phyloP scores from a whole-genome alignment of 2,888 invertebrate genomes.

The Byasa hedistus region DNA sequence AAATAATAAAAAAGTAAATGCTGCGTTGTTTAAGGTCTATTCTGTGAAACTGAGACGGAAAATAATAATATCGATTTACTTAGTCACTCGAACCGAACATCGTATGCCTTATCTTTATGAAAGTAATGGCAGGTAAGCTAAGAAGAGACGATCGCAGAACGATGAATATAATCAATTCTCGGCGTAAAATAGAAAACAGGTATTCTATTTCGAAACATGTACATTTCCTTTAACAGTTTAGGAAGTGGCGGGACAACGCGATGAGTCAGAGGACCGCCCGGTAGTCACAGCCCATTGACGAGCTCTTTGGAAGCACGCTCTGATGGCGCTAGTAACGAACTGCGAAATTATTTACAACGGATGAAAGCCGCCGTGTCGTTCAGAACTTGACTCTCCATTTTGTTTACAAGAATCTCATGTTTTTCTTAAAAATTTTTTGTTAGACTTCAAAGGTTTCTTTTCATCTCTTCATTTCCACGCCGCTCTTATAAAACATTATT shows the following conservation, averaged over 20 bases:
- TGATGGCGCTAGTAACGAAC: slow-evolving; percentile 48
- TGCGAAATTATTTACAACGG: slow-evolving; percentile 50
- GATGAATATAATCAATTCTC: too few species aligned
- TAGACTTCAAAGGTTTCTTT: slow-evolving; percentile 27
- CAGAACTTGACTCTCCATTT: slow-evolving; percentile 36
- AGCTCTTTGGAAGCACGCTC: slow-evolving; percentile 43
- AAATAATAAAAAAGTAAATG: too few species aligned
- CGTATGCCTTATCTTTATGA: too few species aligned
- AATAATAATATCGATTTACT: too few species aligned
- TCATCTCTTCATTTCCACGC: slow-evolving; percentile 16
- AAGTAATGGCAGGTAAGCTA: too few species aligned
- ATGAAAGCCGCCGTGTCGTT: slow-evolving; percentile 37
- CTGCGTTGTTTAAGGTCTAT: too few species aligned
- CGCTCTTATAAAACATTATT: not conserved
- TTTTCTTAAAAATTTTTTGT: slow-evolving; percentile 33
- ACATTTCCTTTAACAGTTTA: not conserved
- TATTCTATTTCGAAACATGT: not conserved
- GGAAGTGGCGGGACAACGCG: not conserved
- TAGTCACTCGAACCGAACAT: too few species aligned
- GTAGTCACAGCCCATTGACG: slow-evolving; percentile 45
- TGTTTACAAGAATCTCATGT: slow-evolving; percentile 40
- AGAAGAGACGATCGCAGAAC: too few species aligned
- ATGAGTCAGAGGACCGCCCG: slow-evolving; percentile 20
- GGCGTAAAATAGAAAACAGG: too few species aligned
- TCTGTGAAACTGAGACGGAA: too few species aligned